A percentile compares a stretch with the other conserved stretches of the same genome.
phyloP scores from a whole-genome alignment of 2,888 invertebrate genomes.

The Oscheius myriophilus region DNA sequence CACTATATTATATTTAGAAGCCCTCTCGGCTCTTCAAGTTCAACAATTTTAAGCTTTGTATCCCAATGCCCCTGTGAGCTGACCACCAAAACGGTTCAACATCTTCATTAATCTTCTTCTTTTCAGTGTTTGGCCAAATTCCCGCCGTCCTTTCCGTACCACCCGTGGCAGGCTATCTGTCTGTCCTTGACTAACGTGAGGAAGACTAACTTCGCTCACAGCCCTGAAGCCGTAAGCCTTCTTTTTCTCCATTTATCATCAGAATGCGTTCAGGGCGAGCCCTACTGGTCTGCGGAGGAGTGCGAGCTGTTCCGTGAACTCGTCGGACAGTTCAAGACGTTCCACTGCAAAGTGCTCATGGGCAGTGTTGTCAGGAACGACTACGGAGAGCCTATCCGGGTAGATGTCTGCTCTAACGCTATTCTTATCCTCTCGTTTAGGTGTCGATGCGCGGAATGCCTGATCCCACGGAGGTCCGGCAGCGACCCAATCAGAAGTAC shows the following conservation, averaged over 20 bases:
- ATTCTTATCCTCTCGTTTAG: conserved; percentile 2
- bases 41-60: too few relatives aligned
- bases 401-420: not conserved
- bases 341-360: conserved; percentile 3
- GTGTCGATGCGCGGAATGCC: conserved; percentile 11
- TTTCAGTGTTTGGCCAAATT: conserved; percentile 35
- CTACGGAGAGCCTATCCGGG: conserved; percentile 29
- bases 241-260: not conserved
- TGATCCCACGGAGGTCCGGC: not conserved
- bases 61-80: too few relatives aligned
- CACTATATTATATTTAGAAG: not conserved
- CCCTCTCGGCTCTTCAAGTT: too few relatives aligned
- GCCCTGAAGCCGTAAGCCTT: not conserved
- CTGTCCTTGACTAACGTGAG: conserved; percentile 34
- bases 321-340: conserved; percentile 2
- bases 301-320: conserved; percentile 17
- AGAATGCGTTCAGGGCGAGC: not conserved
- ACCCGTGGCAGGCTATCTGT: conserved; percentile 51
- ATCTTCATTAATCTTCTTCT: not conserved
- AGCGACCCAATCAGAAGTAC: not conserved
- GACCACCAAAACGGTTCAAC: too few relatives aligned
- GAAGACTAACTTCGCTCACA: not conserved
- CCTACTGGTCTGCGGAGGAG: conserved; percentile 18
- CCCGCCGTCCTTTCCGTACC: conserved; percentile 35
- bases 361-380: conserved; percentile 22